Base-by-base conservation (phyloP, 2,113 vertebrate species). In the Sylvietta virens region DNA sequence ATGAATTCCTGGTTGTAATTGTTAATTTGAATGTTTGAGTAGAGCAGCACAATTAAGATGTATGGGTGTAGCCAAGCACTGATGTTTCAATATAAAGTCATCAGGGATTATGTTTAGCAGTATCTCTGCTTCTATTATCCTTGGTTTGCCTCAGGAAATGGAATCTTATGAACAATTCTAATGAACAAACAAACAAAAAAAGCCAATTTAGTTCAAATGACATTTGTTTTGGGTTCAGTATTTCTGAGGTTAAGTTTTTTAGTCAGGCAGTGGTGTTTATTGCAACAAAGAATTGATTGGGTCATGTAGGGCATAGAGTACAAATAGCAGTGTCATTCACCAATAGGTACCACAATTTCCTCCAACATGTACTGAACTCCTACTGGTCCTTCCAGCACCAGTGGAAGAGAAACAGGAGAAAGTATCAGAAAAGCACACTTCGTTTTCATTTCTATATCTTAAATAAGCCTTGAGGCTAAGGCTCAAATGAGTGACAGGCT, bases 401-500 rank as follows among this genome's bases (percentile, higher is more conserved):
- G 70, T 73, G 65, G 94, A 96, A 97, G 91, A 96, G 91, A 95
- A 97, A 89, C 88, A 69, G 74, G 50, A 96, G 70, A 95, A 77
- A 96, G 30, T 85, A 87, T 85, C 86, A 94, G 84, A 69, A 91
- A 94, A 97, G 92, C 61, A 64, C 80, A 96, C 97, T 95, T 95
- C 13, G 66, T 96, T 98, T 97, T 87, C 94, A 93, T 95, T 97
- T 94, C 97, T 97, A 97, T 97, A 95, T 94, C 95, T 97, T 96
- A 96, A 97, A 97, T 95, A 96, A 98, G 95, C 98, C 98, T 90
- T 94, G 82, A 98, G 98, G 98, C 97, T 97, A 97, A 98, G 96
- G 97, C 97, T 98, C 96, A 97, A 97, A 92, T 97, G 97, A 96
- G 74, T 98, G 98, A 98, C 98, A 98, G 97, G 95, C 77, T 94